A percentile compares a stretch with the other conserved stretches of the same genome.
phyloP scores from a whole-genome alignment of 2,113 vertebrate species.

The Scatophagus argus region DNA sequence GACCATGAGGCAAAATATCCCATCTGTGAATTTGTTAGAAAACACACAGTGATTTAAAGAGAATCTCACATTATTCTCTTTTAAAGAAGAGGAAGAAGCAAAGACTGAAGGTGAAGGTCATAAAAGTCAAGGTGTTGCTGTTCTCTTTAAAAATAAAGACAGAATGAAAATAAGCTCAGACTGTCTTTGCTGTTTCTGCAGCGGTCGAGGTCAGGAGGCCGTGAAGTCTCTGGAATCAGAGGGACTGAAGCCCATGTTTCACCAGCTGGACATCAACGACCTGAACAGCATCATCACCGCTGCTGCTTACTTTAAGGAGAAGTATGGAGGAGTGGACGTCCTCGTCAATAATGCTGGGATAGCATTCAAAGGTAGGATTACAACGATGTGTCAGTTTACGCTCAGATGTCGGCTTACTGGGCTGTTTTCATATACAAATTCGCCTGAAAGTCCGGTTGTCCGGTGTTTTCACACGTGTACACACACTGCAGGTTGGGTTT shows the following conservation, averaged over 20 bases:
- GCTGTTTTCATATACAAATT: too few species aligned
- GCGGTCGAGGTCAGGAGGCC: constrained; percentile 79
- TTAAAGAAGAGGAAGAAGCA: too few species aligned
- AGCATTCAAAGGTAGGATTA: constrained; percentile 88
- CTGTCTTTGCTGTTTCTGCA: not conserved
- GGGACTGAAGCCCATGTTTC: constrained; percentile 86
- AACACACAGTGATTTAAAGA: too few species aligned
- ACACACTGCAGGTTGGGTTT: too few species aligned
- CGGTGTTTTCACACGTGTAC: too few species aligned
- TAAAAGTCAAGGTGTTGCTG: too few species aligned
- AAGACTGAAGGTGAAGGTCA: not conserved
- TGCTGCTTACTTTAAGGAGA: constrained; percentile 86
- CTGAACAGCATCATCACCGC: constrained; percentile 85
- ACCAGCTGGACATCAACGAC: constrained; percentile 91
- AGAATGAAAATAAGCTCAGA: rapidly evolving
- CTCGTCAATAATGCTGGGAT: constrained; percentile 95
- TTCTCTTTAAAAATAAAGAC: not conserved
- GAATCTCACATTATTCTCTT: too few species aligned
- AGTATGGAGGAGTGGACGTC: constrained; percentile 91
- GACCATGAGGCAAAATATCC: too few species aligned
- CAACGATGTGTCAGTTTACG: too few species aligned
- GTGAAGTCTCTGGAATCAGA: constrained; percentile 85
- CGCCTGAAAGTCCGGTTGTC: too few species aligned
- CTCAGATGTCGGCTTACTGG: too few species aligned
- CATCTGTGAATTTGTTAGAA: too few species aligned